Evolutionary conservation across 2,797 vertebrate species (phyloP), one percentile per base, ranked within the genome.

Genomic region (Brachyrhaphis roseni): DNA sequence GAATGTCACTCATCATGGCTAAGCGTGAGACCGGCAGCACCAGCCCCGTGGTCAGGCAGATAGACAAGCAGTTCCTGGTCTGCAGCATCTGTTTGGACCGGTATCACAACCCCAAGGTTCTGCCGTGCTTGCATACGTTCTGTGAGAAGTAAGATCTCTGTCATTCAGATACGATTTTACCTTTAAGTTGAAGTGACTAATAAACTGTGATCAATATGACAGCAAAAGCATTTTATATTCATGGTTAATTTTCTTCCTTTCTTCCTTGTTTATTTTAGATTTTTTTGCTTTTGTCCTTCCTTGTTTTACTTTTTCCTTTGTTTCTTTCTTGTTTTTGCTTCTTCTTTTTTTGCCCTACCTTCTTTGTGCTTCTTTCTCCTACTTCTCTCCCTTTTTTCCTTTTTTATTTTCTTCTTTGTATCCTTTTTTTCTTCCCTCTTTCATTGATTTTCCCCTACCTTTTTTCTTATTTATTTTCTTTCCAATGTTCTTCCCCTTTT

Each of bases 21-120:
- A 97, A 97, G 93, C 96, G 96, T 57, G 97, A 97, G 87, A 95
- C 95, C 57, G 96, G 96, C 90, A 95, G 96, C 90, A 97, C 97
- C 93, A 97, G 97, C 92, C 97, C 97, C 0, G 97, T 98, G 93
- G 97, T 98, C 86, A 95, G 97, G 91, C 97, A 98, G 86, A 98
- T 98, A 80, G 97, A 98, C 95, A 97, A 98, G 81, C 97, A 98
- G 95, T 98, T 98, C 94, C 95, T 98, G 89, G 96, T 98, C 62
- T 98, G 97, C 95, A 98, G 97, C 93, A 98, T 98, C 93, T 98
- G 97, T 91, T 95, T 98, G 80, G 97, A 98, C 87, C 96, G 96
- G 64, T 98, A 98, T 85, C 96, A 96, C 93, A 97, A 96, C 92
- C 97, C 97, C 78, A 98, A 98, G 90, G 97, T 98, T 84, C 94